Base-by-base conservation (phyloP, 2,113 vertebrate species). In the Sciurus niger region DNA sequence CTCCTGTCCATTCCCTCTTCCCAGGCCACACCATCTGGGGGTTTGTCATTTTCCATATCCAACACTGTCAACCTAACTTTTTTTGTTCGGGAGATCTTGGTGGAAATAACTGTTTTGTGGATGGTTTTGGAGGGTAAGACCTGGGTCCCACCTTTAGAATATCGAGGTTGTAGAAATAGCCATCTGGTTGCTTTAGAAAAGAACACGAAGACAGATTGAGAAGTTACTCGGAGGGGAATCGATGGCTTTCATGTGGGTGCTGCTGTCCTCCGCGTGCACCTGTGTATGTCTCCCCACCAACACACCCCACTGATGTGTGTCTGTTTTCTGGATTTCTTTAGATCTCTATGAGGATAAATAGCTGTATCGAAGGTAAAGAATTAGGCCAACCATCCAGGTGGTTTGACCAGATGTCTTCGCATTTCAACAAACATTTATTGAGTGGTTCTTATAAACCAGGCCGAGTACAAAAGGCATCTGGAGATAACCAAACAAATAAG, bases 311-410 rank as follows among this genome's bases (percentile, higher is more conserved):
- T 90, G 60, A 92, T 84, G 34, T 84, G 90, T 93, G 60, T 65
- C 93, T 96, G 25, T 80, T 95, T 94, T 95, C 93, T 88, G 80
- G 84, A 78, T 88, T 96, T 97, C 93, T 93, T 93, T 95, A 91
- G 80, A 53, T 74, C 78, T 60, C 67, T 80, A 92, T 84, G 84
- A 93, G 95, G 97, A 97, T 95, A 84, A 96, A 95, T 96, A 89
- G 53, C 83, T 65, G 48, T 51, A 67, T 18, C 60, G 63, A 84
- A 95, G 92, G 72, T 67, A 89, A 90, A 89, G 74, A 89, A 83
- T 93, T n/a, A 88, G 89, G 67, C 90, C 67, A 90, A 7, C 72
- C 11, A 67, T 48, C 72, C 97, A 97, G 95, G 96, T 98, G 98
- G 94, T 96, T 93, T 90, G 73, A 96, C 77, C 77, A 67, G 46